phyloP scores from a whole-genome alignment of 1,140 invertebrate genomes.

The Ephestia elutella region DNA sequence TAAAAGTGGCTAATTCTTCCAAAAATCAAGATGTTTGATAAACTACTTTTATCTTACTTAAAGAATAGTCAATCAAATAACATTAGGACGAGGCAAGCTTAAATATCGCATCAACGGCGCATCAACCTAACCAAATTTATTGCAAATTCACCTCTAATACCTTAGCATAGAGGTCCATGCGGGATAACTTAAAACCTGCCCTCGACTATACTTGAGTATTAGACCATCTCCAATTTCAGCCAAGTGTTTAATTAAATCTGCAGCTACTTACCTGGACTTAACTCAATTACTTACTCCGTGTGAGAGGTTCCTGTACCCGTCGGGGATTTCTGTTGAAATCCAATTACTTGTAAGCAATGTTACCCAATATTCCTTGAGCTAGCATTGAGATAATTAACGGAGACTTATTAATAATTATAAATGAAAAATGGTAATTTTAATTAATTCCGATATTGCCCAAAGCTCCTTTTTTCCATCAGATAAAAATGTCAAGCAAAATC shows the following conservation, averaged over 20 bases:
- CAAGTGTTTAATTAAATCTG: not conserved
- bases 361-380: not conserved
- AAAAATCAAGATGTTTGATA: no score
- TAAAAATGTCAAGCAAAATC: not conserved
- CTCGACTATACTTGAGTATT: no score
- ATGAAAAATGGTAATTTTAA: not conserved
- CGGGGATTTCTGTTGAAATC: not conserved
- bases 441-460: not conserved
- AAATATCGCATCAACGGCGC: no score
- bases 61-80: no score
- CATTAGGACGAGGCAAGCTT: no score
- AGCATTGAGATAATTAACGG: not conserved
- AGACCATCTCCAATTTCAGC: no score
- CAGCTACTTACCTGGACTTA: not conserved
- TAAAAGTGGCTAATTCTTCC: no score
- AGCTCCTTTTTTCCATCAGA: not conserved
- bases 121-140: no score
- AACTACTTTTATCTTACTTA: no score
- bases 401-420: not conserved
- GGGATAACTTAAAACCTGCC: not conserved
- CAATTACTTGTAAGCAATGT: not conserved
- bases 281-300: not conserved
- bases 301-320: not conserved
- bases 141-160: no score
- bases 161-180: not conserved